These are phyloP conservation scores for Drosophila demipolita DNA, from an alignment of 2,888 invertebrate genomes.

Conservation along the genomic window DNA sequence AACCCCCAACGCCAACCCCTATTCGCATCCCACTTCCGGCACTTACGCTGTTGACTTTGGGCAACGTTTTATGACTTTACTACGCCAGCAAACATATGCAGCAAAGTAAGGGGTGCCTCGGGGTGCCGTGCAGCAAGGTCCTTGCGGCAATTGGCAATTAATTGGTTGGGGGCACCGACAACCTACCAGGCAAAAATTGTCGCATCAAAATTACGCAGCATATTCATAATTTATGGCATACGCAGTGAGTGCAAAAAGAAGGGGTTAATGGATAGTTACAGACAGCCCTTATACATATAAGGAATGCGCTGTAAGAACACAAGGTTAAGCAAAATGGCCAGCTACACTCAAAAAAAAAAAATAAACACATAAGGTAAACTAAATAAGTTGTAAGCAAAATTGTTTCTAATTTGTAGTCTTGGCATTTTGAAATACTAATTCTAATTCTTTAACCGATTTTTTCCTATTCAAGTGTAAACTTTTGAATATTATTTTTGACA, in stretches of 20 bases:
- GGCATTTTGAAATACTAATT: not conserved
- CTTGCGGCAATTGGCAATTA: conserved; percentile 73
- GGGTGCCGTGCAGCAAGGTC: not conserved
- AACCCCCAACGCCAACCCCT: not conserved
- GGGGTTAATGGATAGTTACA: conserved; percentile 8
- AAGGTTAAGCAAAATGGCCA: not conserved
- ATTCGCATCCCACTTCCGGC: not conserved
- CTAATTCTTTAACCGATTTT: not conserved
- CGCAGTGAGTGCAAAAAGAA: conserved; percentile 47
- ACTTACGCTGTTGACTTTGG: conserved; percentile 50
- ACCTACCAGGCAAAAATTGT: conserved; percentile 31
- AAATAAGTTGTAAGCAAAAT: not conserved
- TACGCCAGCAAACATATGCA: conserved; percentile 56
- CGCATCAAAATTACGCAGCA: conserved; percentile 57
- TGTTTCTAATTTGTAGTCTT: not conserved
- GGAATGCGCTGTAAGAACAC: not conserved
- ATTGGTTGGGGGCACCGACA: conserved; percentile 41
- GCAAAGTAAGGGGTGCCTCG: not conserved
- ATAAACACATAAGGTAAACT: not conserved
- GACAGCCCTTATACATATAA: not conserved
- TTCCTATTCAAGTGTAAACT: not conserved
- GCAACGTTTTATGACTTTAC: conserved; percentile 68
- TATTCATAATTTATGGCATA: conserved; percentile 72
- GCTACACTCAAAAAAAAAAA: not conserved
- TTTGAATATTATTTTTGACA: not conserved